Evolutionary conservation across 92 coral and sea anemone genomes (phyloP), one percentile per base, ranked within the genome.

Genomic region (Phenganax marumi): DNA sequence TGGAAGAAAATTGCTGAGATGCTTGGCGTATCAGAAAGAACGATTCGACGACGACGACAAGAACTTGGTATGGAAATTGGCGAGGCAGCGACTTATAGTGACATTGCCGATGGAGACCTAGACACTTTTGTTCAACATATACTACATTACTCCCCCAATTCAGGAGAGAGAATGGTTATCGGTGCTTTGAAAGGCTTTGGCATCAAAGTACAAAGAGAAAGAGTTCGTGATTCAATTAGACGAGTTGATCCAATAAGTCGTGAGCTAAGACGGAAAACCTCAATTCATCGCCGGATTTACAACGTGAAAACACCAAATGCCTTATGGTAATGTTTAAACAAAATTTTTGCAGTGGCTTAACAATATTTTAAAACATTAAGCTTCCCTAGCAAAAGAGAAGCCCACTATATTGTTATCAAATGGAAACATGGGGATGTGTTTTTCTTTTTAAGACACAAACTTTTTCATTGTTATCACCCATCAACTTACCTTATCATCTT

Each of bases 141-240:
- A n/a, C 56, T 76, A 17, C 62, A 55, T 47, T 54, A 49, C 18
- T 76, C 81, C 18, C 81, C 68, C 18, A 33, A 76, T 17, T 76
- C 81, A 19, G 86, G 79, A 52, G 80, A 82, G 56, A 58, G 77
- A 71, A 71, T 82, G 80, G 70, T 82, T 46, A 82, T 82, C 49
- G 86, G 79, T 13, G 73, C 81, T 2, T 39, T 76, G 25, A 76
- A 77, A 70, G 78, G 68, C 16, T 52, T 48, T 57, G 81, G 86
- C 10, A 73, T 84, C 2, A 64, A 68, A 43, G 74, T 73, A 24
- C 86, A 73, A 50, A 84, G 86, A 50, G 78, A 77, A 63, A 48
- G 86, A 50, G 56, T 74, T 46, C 61, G 81, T 61, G 46, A 75
- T 18, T 73, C 86, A 10, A 61, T 72, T 51, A 12, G 73, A 17